Conservation (phyloP, 2,888 invertebrate genomes). For the Mechanitis messenoides region DNA sequence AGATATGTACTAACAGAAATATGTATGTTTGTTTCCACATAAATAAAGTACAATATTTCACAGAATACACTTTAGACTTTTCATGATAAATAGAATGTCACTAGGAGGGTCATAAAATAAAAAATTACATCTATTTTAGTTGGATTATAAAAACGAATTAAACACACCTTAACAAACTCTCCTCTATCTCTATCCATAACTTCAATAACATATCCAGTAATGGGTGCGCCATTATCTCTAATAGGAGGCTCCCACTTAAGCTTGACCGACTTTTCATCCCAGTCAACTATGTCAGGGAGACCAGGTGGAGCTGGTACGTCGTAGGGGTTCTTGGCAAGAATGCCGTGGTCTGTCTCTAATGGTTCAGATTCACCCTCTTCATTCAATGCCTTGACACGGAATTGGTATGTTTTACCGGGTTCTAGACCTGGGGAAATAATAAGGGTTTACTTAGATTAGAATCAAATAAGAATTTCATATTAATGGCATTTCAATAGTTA, state of each 20-base stretch:
- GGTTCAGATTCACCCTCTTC: slow-evolving; percentile 98
- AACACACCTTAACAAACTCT: slow-evolving; percentile 82
- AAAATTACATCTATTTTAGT: too few species aligned
- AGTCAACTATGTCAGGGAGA: slow-evolving; percentile 92
- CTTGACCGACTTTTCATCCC: slow-evolving; percentile 93
- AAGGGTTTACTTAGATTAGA: neutral
- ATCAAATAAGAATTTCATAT: neutral
- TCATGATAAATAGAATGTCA: neutral
- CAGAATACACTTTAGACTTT: too few species aligned
- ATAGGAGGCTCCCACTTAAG: slow-evolving; percentile 94
- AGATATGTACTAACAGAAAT: too few species aligned
- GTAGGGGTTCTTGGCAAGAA: slow-evolving; percentile 97
- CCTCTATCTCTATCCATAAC: slow-evolving; percentile 92
- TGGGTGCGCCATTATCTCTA: slow-evolving; percentile 94
- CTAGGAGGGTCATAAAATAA: neutral
- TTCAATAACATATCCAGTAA: slow-evolving; percentile 94
- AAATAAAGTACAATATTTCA: too few species aligned
- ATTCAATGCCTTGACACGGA: slow-evolving; percentile 97
- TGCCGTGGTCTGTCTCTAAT: slow-evolving; percentile 90
- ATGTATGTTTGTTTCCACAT: too few species aligned
- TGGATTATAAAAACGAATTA: neutral
- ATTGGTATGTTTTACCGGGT: slow-evolving; percentile 97
- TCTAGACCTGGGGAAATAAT: slow-evolving; percentile 81
- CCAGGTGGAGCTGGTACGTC: slow-evolving; percentile 92
- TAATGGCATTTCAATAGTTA: neutral